phyloP scores from a whole-genome alignment of 2,113 vertebrate species.

The Sebastes schlegelii region DNA sequence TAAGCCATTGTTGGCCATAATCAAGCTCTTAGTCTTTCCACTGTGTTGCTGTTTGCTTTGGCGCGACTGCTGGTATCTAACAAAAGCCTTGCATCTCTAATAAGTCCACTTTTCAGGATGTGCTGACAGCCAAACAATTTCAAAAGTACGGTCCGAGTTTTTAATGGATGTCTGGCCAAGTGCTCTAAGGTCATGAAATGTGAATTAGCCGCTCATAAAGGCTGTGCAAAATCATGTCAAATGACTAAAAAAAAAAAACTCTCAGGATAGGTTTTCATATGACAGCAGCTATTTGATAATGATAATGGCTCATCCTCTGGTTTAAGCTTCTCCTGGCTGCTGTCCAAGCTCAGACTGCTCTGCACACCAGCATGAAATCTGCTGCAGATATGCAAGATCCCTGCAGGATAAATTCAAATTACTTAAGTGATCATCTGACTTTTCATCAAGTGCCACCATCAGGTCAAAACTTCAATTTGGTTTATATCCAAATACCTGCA shows the following conservation, averaged over 20 bases:
- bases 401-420: too few species aligned
- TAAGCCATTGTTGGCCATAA: conserved; percentile 30
- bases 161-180: conserved; percentile 24
- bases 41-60: conserved; percentile 20
- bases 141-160: not conserved
- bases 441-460: too few species aligned
- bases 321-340: not conserved
- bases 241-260: not conserved
- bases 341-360: too few species aligned
- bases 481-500: too few species aligned
- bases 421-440: too few species aligned
- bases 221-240: not conserved
- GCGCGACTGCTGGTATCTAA: not conserved
- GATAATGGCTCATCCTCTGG: not conserved
- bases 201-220: not conserved
- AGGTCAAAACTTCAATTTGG: too few species aligned
- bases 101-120: conserved; percentile 30
- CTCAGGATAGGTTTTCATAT: conserved; percentile 4
- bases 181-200: conserved; percentile 22
- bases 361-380: too few species aligned
- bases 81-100: conserved; percentile 26
- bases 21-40: conserved; percentile 21
- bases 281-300: conserved; percentile 13
- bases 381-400: too few species aligned
- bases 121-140: conserved; percentile 33